Base-by-base conservation (phyloP, 2,888 invertebrate species). In the Podotricha telesiphe region DNA sequence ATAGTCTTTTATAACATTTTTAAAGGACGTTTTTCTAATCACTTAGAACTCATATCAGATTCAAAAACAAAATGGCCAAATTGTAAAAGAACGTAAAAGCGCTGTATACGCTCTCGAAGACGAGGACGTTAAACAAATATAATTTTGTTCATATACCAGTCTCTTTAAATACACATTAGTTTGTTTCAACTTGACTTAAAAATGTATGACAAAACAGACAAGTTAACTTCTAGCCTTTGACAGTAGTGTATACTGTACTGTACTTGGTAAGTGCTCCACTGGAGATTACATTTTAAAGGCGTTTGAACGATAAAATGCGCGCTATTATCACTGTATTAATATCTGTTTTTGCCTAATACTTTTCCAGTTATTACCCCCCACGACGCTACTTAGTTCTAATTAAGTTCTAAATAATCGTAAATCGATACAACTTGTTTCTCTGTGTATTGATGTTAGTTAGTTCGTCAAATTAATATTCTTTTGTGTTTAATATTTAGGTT, bases 231-330 rank as follows among this genome's bases (percentile, higher is more conserved):
- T 68, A 70, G 68, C 74, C 65, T 75, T 73, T 71, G 69, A 63
- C 65, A 56, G 67, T 65, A 70, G 51, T 65, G 66, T 68, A 71
- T 72, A 73, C 28, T 28, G 28, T 66, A 72, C 59, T 73, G 70
- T 76, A 74, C 71, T 77, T 72, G 71, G 74, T 76, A 73, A 76
- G 72, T 76, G 73, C 70, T 73, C 76, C 73, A 69, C 78, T 72
- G 75, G 80, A 83, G 84, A 86, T 87, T 86, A 86, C 83, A 80
- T 80, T 78, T 80, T 79, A 66, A 65, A 74, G 76, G 68, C 73
- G 50, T 76, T 77, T 81, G 80, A 80, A 80, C 78, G 76, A 76
- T 77, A 74, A 79, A 79, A 86, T 83, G 79, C 82, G 77, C 80
- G 77, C 81, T 86, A 83, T 84, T 84, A 84, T 82, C 78, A 79